phyloP scores from a whole-genome alignment of 2,113 vertebrate genomes.

The Colius striatus region DNA sequence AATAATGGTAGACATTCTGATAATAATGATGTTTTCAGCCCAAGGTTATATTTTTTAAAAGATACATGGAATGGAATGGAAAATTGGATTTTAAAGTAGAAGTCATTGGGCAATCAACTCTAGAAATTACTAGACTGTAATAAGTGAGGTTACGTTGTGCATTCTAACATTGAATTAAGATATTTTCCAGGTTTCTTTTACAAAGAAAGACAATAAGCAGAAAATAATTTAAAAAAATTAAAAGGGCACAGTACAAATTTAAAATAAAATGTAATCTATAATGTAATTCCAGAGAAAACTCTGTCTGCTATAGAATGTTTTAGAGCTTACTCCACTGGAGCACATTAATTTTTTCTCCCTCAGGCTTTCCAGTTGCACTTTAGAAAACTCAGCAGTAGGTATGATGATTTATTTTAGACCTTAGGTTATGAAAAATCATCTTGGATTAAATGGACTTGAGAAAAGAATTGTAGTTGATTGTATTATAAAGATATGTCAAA shows the following conservation, averaged over 20 bases:
- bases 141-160: background rate
- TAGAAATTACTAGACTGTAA: background rate
- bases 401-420: slow-evolving; percentile 9
- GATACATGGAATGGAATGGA: background rate
- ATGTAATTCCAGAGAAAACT: background rate
- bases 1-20: background rate
- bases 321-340: background rate
- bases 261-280: background rate
- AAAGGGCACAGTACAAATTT: background rate
- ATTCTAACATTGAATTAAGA: background rate
- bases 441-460: slow-evolving; percentile 16
- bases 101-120: background rate
- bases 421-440: slow-evolving; percentile 29
- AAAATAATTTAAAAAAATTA: background rate
- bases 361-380: slow-evolving; percentile 14
- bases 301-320: background rate
- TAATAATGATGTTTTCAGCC: background rate
- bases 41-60: background rate
- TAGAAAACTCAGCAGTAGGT: slow-evolving; percentile 28
- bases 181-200: background rate
- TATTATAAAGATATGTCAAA: background rate
- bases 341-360: slow-evolving; percentile 1
- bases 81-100: background rate
- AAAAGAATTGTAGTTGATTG: slow-evolving; percentile 15
- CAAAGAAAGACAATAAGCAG: background rate